Evolutionary conservation across 1,140 invertebrate genomes (phyloP), one percentile per base, ranked within the genome.

Genomic region (Danaus plexippus): DNA sequence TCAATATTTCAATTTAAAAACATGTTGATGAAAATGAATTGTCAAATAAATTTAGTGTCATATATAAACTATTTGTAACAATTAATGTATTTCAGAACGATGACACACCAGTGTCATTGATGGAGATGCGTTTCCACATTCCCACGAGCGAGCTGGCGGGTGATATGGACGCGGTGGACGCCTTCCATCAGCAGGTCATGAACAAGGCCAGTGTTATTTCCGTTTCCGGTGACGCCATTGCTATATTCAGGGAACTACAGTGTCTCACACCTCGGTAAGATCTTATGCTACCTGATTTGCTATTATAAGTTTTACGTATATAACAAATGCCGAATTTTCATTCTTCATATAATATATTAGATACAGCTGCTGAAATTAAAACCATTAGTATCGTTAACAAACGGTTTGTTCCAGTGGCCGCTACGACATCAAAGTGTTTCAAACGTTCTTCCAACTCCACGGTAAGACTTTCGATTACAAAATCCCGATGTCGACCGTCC

Each of bases 381-480:
- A 15, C 2, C 1, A 32, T 4, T 32, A 32, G 2, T 32, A 32
- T 8, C 9, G 54, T 42, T 67, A 44, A 63, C 57, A 12, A 50
- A 32, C 9, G 40, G 54, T 15, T 43, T 45, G 46, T 73, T 69
- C 89, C 87, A 97, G 96, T 89, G 98, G 98, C 92, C 96, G 98
- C 62, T 99, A 99, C 80, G 98, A 99, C 80, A 98, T 99, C 84
- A 99, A 99, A 89, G 93, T 99, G 46, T 99, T 98, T 77, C 94
- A 95, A 56, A 93, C 96, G 2, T 99, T 99, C 85, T 95, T 99
- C 75, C 98, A 99, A 89, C 92, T 99, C 52, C 98, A 99, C 80
- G 98, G 98, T 87, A 99, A 99, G 91, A 99, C 98, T 0, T 99
- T 99, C 83, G 98, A 99, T 88, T 99, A 99, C 88, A 99, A 99